Conservation (phyloP, 2,888 invertebrate genomes). For the Neuroscelio doddi region DNA sequence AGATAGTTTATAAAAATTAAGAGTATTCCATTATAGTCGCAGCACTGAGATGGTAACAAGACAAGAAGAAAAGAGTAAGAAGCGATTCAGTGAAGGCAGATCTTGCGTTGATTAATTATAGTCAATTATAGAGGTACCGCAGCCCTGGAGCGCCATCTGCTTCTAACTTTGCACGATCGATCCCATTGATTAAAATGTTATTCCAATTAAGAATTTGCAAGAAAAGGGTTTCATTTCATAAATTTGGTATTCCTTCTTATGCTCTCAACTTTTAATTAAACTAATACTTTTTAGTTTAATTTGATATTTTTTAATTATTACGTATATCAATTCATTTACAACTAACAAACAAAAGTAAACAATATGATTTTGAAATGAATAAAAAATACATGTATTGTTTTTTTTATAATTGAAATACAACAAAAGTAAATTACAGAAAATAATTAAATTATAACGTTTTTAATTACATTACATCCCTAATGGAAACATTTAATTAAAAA, state of each 20-base stretch:
- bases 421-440: no score
- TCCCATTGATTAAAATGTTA: slow-evolving; percentile 10
- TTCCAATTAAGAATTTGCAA: slow-evolving; percentile 9
- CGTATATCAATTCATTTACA: no score
- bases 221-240: slow-evolving; percentile 3
- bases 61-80: slow-evolving; percentile 8
- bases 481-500: no score
- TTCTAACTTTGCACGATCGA: slow-evolving; percentile 7
- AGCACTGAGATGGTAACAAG: slow-evolving; percentile 4
- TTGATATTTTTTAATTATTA: no score
- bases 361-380: no score
- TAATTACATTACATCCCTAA: no score
- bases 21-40: background rate
- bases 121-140: slow-evolving; percentile 8
- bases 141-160: slow-evolving; percentile 7
- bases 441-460: no score
- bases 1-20: background rate
- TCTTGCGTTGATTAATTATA: slow-evolving; percentile 7
- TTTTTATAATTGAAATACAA: no score
- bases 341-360: no score
- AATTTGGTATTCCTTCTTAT: background rate
- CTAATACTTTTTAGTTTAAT: no score
- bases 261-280: slow-evolving; percentile 2
- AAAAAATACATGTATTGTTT: no score
- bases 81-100: slow-evolving; percentile 8